Evolutionary conservation across 1,140 invertebrate genomes (phyloP).

Genomic region (Heliconius hermathena): DNA sequence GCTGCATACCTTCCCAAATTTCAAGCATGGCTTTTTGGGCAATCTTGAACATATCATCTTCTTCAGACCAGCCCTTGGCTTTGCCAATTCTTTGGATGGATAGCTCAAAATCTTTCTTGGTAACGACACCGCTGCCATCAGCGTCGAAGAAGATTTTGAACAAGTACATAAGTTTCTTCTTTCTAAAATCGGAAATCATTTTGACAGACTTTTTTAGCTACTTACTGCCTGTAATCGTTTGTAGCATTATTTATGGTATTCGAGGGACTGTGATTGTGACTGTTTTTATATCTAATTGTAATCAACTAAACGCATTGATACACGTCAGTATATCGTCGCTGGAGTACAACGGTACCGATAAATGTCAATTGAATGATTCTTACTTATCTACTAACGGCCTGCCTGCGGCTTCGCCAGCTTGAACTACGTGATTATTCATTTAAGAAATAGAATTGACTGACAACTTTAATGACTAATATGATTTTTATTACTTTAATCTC

Average conservation of each 20-base stretch:
- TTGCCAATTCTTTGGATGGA: slow-evolving; percentile 88
- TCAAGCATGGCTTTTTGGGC: slow-evolving; percentile 86
- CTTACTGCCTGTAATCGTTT: slow-evolving; percentile 2
- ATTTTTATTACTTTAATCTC: too few species aligned
- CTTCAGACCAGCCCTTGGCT: slow-evolving; percentile 86
- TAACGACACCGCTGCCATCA: slow-evolving; percentile 89
- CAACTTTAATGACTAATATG: too few species aligned
- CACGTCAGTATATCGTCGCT: slow-evolving; percentile 7
- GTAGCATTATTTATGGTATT: slow-evolving; percentile 33
- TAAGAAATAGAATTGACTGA: too few species aligned
- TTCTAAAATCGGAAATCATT: slow-evolving; percentile 92
- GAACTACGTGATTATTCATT: too few species aligned
- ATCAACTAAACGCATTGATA: slow-evolving; percentile 34
- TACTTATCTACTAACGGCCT: background rate
- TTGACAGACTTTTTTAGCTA: slow-evolving; percentile 52
- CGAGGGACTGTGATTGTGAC: slow-evolving; percentile 23
- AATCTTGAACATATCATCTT: slow-evolving; percentile 85
- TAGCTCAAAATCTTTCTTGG: slow-evolving; percentile 89
- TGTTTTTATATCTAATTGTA: slow-evolving; percentile 40
- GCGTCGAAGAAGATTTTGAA: slow-evolving; percentile 93
- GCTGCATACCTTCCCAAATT: slow-evolving; percentile 90
- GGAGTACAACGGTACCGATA: background rate
- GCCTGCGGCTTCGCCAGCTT: too few species aligned
- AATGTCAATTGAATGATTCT: background rate
- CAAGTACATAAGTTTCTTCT: slow-evolving; percentile 91